Evolutionary conservation across 2,888 invertebrate genomes (phyloP).

Genomic region (Theristus sp.): DNA sequence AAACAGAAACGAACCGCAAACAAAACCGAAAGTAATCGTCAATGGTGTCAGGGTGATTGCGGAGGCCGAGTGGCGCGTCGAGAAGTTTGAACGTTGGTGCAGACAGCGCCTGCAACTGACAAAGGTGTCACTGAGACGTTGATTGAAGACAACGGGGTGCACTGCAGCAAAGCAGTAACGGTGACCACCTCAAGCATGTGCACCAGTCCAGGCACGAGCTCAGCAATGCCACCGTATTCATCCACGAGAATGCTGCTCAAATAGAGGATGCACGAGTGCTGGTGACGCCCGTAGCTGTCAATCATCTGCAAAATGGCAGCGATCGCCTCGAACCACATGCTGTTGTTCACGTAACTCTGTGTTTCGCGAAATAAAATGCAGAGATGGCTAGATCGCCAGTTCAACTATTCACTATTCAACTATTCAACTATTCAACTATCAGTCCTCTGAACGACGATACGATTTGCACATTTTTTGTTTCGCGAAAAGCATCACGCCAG

Average conservation of each 20-base stretch:
- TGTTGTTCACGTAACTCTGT: no score
- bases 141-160: neutral
- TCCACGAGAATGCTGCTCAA: constrained; percentile 69
- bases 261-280: constrained; percentile 72
- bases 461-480: no score
- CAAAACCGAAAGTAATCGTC: constrained; percentile 84
- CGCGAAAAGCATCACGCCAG: no score
- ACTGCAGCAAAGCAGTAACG: no score
- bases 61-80: constrained; percentile 54
- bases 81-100: constrained; percentile 43
- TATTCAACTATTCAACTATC: no score
- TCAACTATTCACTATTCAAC: no score
- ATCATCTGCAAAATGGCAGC: constrained; percentile 44
- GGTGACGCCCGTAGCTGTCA: constrained; percentile 48
- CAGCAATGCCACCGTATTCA: constrained; percentile 49
- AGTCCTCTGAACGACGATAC: no score
- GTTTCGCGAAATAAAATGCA: neutral
- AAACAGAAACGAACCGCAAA: constrained; percentile 36
- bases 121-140: neutral
- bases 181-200: constrained; percentile 60
- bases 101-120: constrained; percentile 31
- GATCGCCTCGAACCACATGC: no score
- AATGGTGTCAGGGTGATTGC: constrained; percentile 87
- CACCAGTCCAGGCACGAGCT: constrained; percentile 57
- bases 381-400: no score